These are phyloP conservation scores for Peromyscus maniculatus DNA, from an alignment of 2,113 vertebrate species.

Conservation along the genomic window DNA sequence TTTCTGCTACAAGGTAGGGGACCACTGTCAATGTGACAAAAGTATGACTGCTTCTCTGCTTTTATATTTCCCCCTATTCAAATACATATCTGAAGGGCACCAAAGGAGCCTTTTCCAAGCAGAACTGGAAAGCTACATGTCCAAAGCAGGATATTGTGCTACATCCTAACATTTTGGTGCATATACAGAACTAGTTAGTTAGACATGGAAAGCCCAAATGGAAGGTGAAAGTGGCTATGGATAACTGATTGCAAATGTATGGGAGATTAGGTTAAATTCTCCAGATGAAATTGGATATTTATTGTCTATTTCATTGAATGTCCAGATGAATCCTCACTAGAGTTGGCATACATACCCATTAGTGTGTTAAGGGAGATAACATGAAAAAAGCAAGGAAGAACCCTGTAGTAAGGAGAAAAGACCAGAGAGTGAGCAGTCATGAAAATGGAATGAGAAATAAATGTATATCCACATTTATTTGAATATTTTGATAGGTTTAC, in stretches of 20 bases:
- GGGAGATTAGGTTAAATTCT: conserved; percentile 28
- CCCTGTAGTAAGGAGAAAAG: background rate
- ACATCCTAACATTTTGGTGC: background rate
- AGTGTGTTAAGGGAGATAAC: background rate
- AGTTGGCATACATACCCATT: background rate
- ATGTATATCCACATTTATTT: background rate
- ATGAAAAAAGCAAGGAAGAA: background rate
- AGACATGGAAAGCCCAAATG: background rate
- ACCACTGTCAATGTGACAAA: background rate
- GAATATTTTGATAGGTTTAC: conserved; percentile 13
- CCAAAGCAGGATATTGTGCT: background rate
- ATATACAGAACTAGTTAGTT: background rate
- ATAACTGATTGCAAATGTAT: background rate
- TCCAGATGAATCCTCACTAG: background rate
- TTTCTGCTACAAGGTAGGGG: background rate
- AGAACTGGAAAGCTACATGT: background rate
- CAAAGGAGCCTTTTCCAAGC: background rate
- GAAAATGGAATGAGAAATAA: background rate
- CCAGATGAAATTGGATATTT: background rate
- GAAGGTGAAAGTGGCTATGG: background rate
- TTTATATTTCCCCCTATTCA: background rate
- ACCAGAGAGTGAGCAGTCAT: background rate
- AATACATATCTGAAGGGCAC: background rate
- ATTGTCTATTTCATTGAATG: background rate
- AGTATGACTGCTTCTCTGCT: background rate